Base-by-base conservation (phyloP, 1,140 invertebrate species). In the Antheraea mylitta region DNA sequence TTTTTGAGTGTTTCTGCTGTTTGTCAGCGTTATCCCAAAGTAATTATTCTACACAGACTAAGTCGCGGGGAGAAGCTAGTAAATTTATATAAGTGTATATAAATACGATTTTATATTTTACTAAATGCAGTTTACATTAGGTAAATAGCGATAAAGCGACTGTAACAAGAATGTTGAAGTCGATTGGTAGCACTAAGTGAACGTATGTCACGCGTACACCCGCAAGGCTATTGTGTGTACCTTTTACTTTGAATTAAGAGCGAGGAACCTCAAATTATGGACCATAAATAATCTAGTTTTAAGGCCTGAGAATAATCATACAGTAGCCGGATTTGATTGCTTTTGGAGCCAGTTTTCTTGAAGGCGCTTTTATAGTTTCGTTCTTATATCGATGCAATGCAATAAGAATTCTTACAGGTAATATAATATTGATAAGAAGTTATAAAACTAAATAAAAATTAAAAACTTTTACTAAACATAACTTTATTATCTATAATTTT, bases 171-270 rank as follows among this genome's bases (percentile, higher is more conserved):
- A 38, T 22, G 1, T 53, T 53, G 16, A 53, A 13, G 38, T 67
- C 1, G 10, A 53, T 53, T 53, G 9, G 45, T 53, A 13, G 60
- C 10, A 63, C 48, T 30, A 3, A 61, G 72, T 67, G 68, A 45
- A 69, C 76, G 73, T 81, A 71, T 78, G 73, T 80, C 74, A 75
- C 72, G 70, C 64, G 68, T 64, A 58, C n/a, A 45, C 0, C 45
- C 58, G 74, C 83, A 84, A 87, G 82, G 83, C 78, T 85, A 69
- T 73, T 75, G 67, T 74, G 62, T 73, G 62, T 74, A 71, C 83
- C 82, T 80, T 78, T 86, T 86, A 84, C 82, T 81, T 82, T 71
- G 72, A 74, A 77, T 78, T 77, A 78, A 77, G 69, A 72, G 67
- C 71, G 73, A 72, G 69, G 72, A 73, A 65, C 74, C 75, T 80